Conservation (phyloP, 2,113 vertebrate species). For the Corapipo altera region DNA sequence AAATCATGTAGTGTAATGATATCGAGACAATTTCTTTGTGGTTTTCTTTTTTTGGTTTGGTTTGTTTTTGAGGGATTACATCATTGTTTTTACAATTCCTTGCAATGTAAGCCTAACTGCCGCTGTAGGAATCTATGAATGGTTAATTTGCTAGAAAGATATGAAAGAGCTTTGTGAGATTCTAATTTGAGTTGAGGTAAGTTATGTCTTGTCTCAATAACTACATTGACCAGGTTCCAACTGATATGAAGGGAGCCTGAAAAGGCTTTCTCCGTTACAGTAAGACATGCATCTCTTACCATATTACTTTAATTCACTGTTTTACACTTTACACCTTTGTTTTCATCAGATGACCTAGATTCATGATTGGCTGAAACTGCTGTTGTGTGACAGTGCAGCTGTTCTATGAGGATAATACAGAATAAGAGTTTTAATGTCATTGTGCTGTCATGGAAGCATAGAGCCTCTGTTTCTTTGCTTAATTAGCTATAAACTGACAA, state of each 20-base stretch:
- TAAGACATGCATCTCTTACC: background rate
- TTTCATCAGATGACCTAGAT: background rate
- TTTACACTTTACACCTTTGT: background rate
- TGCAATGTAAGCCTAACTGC: background rate
- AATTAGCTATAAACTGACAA: background rate
- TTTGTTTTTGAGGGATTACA: background rate
- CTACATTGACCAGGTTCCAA: background rate
- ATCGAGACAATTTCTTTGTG: background rate
- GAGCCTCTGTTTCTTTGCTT: background rate
- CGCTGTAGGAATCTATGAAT: background rate
- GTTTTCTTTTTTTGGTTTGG: background rate
- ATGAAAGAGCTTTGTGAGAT: background rate
- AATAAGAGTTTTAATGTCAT: background rate
- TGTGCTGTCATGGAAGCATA: background rate
- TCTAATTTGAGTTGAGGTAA: background rate
- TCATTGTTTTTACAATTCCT: background rate
- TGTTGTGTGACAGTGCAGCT: background rate
- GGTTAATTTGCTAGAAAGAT: background rate
- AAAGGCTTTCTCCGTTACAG: background rate
- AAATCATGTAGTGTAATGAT: background rate
- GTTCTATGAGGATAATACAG: background rate
- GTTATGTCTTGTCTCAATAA: background rate
- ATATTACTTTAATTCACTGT: background rate
- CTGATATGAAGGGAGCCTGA: background rate
- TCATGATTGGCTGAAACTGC: background rate